Conservation (phyloP, 2,797 vertebrate species). For the Champsocephalus gunnari region DNA sequence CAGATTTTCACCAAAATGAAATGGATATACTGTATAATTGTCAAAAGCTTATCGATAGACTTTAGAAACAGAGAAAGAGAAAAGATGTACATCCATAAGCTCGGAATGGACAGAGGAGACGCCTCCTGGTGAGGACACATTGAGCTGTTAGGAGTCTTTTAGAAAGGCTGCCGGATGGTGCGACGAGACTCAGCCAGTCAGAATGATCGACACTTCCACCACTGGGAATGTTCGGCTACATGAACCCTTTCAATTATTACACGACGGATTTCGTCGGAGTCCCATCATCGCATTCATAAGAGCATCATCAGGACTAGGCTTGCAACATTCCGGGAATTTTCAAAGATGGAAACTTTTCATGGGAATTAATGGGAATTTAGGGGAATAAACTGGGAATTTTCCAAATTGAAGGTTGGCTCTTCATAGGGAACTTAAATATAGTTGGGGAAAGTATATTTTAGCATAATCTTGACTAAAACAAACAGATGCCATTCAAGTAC, state of each 20-base stretch:
- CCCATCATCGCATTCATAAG: neutral
- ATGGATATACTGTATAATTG: constrained; percentile 71
- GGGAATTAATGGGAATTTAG: no score
- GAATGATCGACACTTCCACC: constrained; percentile 57
- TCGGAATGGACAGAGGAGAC: constrained; percentile 62
- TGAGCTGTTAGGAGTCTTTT: constrained; percentile 25
- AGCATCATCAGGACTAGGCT: neutral
- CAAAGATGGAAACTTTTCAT: no score
- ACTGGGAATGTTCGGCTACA: constrained; percentile 68
- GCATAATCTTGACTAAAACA: no score
- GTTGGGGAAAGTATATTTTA: no score
- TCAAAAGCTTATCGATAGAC: constrained; percentile 80
- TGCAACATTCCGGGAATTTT: no score
- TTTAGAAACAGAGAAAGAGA: constrained; percentile 60
- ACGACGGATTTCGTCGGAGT: constrained; percentile 7
- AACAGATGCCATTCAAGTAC: no score
- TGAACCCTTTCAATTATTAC: constrained; percentile 27
- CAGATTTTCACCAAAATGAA: constrained; percentile 61
- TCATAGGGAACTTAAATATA: no score
- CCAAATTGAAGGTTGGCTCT: no score
- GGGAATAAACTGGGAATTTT: no score
- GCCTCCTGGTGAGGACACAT: constrained; percentile 23
- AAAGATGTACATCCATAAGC: constrained; percentile 72
- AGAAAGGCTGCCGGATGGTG: constrained; percentile 1
- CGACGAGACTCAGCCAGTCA: constrained; percentile 33